These are phyloP conservation scores for Cettia cetti DNA, from an alignment of 2,113 vertebrate species.

Conservation along the genomic window DNA sequence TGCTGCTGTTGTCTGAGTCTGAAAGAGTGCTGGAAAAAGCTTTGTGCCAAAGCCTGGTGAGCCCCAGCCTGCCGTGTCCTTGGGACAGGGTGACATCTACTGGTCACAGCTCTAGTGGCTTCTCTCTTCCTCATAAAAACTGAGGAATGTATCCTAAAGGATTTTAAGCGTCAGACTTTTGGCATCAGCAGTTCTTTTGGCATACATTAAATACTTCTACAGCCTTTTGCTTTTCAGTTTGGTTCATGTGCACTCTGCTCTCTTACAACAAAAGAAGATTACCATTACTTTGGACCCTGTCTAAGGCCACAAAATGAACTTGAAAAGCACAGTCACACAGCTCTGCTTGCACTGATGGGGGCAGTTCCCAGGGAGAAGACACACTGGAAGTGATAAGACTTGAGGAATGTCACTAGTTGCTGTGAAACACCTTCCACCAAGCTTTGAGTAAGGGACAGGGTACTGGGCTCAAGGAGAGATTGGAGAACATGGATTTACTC, in stretches of 20 bases:
- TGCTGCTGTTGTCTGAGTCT: neutral
- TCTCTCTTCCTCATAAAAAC: neutral
- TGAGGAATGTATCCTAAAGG: neutral
- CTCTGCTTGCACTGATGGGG: neutral
- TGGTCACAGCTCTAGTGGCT: neutral
- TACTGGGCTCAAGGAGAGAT: neutral
- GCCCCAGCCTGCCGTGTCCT: neutral
- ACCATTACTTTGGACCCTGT: neutral
- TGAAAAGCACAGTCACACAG: neutral
- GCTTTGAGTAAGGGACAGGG: neutral
- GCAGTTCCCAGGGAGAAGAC: neutral
- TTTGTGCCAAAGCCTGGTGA: neutral
- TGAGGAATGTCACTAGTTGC: neutral
- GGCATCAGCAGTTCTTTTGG: neutral
- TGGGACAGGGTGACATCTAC: conserved; percentile 42
- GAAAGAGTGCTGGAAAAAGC: neutral
- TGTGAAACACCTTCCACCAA: neutral
- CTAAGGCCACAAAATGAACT: neutral
- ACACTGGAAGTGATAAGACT: neutral
- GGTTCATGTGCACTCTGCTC: neutral
- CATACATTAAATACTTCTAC: neutral
- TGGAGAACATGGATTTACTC: conserved; percentile 62
- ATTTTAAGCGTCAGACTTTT: neutral
- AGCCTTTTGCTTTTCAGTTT: neutral
- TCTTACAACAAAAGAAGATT: neutral